Conservation (phyloP, 2,888 invertebrate species). For the Cryptosula pallasiana region DNA sequence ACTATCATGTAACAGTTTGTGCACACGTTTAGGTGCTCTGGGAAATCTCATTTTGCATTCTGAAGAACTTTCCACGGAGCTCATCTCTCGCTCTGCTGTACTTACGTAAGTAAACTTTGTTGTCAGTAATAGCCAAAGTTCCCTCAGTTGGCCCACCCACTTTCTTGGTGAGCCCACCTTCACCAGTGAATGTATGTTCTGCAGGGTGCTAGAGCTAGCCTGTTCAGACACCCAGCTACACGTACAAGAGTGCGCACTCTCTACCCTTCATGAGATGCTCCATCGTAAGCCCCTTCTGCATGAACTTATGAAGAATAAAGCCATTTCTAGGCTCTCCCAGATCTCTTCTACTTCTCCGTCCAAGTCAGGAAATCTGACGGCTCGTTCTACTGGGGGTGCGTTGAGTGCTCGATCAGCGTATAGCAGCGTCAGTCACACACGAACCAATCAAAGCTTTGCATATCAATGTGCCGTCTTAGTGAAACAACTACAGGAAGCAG, state of each 20-base stretch:
- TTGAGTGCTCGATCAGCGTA: constrained; percentile 5
- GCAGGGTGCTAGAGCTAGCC: constrained; percentile 45
- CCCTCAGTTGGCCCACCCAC: too few relatives aligned
- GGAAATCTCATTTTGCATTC: constrained; percentile 50
- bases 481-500: constrained; percentile 4
- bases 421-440: neutral
- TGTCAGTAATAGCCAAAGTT: too few relatives aligned
- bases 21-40: constrained; percentile 51
- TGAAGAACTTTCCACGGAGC: constrained; percentile 36
- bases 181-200: too few relatives aligned
- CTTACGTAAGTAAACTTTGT: constrained; percentile 43
- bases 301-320: constrained; percentile 29
- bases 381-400: constrained; percentile 6
- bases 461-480: constrained; percentile 15
- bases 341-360: constrained; percentile 19
- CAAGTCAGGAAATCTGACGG: constrained; percentile 1
- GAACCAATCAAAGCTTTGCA: neutral
- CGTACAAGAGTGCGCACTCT: constrained; percentile 46
- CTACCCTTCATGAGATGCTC: constrained; percentile 43
- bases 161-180: too few relatives aligned
- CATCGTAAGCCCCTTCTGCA: constrained; percentile 39
- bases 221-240: constrained; percentile 45
- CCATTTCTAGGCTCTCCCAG: constrained; percentile 18
- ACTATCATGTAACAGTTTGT: too few relatives aligned
- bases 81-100: constrained; percentile 43